phyloP scores from a whole-genome alignment of 2,888 invertebrate genomes.

The Cotesia congregata region DNA sequence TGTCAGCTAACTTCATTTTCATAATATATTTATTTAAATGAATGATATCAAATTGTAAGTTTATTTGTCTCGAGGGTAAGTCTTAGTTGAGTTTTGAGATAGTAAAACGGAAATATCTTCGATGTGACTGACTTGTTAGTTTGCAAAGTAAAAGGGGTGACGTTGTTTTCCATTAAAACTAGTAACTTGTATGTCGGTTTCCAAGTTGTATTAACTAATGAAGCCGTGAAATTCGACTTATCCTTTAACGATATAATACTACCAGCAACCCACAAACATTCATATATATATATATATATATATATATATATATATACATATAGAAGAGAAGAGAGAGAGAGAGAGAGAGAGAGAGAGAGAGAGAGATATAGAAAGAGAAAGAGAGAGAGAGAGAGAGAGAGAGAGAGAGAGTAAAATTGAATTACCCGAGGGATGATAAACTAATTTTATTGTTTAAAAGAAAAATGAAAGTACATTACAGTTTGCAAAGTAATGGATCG shows the following conservation, averaged over 20 bases:
- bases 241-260: neutral
- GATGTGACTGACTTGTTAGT: conserved; percentile 18
- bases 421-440: neutral
- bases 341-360: neutral
- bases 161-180: conserved; percentile 24
- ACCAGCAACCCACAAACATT: neutral
- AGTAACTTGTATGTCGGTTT: conserved; percentile 13
- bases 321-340: neutral
- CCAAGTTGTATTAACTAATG: conserved; percentile 14
- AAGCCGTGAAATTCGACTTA: conserved; percentile 18
- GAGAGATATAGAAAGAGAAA: too few species aligned
- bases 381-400: neutral
- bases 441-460: neutral
- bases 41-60: conserved; percentile 45
- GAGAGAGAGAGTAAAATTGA: neutral
- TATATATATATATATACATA: too few species aligned
- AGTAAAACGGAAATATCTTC: conserved; percentile 28
- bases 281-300: neutral
- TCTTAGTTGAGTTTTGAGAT: conserved; percentile 4
- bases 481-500: neutral
- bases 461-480: neutral
- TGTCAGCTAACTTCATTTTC: too few species aligned
- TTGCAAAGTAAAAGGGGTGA: neutral
- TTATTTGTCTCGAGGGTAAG: conserved; percentile 20
- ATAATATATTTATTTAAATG: conserved; percentile 20